Base-by-base conservation (phyloP, 2,888 invertebrate genomes). In the Microplitis manilae region DNA sequence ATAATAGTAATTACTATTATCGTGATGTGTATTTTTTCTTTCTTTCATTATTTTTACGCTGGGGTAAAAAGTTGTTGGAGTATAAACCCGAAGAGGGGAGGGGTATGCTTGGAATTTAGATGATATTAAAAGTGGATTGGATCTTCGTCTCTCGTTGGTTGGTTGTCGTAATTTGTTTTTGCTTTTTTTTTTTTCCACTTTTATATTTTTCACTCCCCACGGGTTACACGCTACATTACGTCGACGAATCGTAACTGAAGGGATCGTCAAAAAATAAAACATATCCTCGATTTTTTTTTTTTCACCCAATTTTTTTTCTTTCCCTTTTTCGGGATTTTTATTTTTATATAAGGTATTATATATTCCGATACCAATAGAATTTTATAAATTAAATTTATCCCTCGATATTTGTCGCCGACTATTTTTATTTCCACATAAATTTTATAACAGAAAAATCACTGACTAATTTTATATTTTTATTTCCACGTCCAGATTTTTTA, bases 131-230 rank as follows among this genome's bases (percentile, higher is more conserved):
- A 69, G 77, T 73, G 75, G 77, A 79, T 80, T 77, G 77, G 80
- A 39, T 76, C 78, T 80, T 80, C 78, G 77, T 76, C 67, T 79
- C 77, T 76, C 20, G 75, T 50, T 17, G 62, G 69, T 76, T 39
- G 20, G 20, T 17, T 68, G 15, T 71, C 64, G 30, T 38, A 50
- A 59, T 77, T 77, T 77, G 40, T 75, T 75, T 61, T 60, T 74
- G n/a, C 41, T 50, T 50, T 50, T 50, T 50, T 30, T 41, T 41
- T 50, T 50, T 50, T 50, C 50, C 13, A 50, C 50, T 50, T 50
- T 50, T 50, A 50, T 50, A 50, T 50, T 50, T 50, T 60, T 50
- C 71, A 69, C 61, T 68, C 40, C 61, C 50, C 40, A 41, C 67
- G 70, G 74, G 76, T 77, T 79, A 75, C 75, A 77, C 76, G 73